Evolutionary conservation across 2,888 invertebrate species (phyloP), one percentile per base, ranked within the genome.

Genomic region (Diadegma fenestrale): DNA sequence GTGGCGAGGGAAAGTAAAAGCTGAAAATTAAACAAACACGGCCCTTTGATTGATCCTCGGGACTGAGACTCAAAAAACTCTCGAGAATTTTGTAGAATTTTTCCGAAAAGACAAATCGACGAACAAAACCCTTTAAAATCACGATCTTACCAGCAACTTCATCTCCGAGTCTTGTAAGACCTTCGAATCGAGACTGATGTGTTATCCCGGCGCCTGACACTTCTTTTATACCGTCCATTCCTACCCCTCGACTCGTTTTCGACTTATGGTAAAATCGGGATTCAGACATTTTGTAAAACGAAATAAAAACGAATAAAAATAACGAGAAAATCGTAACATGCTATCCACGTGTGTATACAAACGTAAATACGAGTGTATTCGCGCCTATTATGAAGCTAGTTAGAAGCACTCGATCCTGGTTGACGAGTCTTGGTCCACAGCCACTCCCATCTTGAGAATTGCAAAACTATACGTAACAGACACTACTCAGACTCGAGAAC

Each of bases 201-300:
- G 78, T 58, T 68, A 61, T 68, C 69, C 84, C 72, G 45, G 58
- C 86, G 78, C 82, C 86, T 87, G 77, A 81, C 85, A 87, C 88
- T 90, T 89, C 91, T 91, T 91, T 91, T 91, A 91, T 91, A 91
- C 90, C 84, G n/a, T 33, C 41, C 79, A 41, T 87, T 87, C 78
- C 68, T 22, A 71, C 84, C 82, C 87, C 77, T 76, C 86, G 54
- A 68, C 86, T 89, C 61, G 88, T 89, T 87, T 45, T 77, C 85
- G 48, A 72, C 86, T 91, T 91, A 91, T 88, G 89, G 86, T 85
- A 82, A 88, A 88, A 88, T 88, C 89, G 87, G 71, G 88, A 88
- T 88, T 63, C 83, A 78, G 80, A 87, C 87, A 83, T 85, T 81
- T 54, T 85, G 78, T 73, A 61, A 30, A 58, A 33, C 30, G 30